phyloP scores from a whole-genome alignment of 2,797 vertebrate species.

The Mallotus villosus region DNA sequence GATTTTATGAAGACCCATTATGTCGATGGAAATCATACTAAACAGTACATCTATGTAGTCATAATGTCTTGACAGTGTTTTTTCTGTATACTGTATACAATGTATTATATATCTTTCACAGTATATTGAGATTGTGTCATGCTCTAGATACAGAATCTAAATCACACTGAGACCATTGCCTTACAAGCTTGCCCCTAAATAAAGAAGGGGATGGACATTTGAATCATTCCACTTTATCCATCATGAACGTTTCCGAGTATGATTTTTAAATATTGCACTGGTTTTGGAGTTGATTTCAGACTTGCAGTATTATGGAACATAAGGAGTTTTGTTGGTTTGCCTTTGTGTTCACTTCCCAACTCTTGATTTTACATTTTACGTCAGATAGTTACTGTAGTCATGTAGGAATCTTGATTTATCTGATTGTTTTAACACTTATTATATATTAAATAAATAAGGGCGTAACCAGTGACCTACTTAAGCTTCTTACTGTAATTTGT shows the following conservation, averaged over 20 bases:
- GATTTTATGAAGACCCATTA: neutral
- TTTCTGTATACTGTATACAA: neutral
- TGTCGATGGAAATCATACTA: neutral
- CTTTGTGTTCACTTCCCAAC: conserved; percentile 4
- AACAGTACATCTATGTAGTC: neutral
- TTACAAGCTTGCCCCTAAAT: conserved; percentile 20
- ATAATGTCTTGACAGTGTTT: neutral
- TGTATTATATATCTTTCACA: neutral
- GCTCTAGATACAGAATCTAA: conserved; percentile 1
- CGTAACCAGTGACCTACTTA: conserved; percentile 9
- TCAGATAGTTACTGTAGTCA: neutral
- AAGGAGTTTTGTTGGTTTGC: conserved; percentile 1
- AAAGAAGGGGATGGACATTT: neutral
- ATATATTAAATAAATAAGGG: conserved; percentile 2
- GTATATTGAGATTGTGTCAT: conserved; percentile 5
- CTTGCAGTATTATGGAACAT: neutral
- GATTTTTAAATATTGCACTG: conserved; percentile 16
- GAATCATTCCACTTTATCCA: conserved; percentile 1
- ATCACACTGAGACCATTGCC: conserved; percentile 27
- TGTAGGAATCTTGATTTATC: neutral
- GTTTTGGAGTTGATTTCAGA: conserved; percentile 8
- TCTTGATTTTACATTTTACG: conserved; percentile 18
- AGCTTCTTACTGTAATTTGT: conserved; percentile 28
- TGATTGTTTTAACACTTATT: neutral
- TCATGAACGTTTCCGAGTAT: neutral